Evolutionary conservation across 2,888 invertebrate genomes (phyloP).

Genomic region (Dysmachus trigonus): DNA sequence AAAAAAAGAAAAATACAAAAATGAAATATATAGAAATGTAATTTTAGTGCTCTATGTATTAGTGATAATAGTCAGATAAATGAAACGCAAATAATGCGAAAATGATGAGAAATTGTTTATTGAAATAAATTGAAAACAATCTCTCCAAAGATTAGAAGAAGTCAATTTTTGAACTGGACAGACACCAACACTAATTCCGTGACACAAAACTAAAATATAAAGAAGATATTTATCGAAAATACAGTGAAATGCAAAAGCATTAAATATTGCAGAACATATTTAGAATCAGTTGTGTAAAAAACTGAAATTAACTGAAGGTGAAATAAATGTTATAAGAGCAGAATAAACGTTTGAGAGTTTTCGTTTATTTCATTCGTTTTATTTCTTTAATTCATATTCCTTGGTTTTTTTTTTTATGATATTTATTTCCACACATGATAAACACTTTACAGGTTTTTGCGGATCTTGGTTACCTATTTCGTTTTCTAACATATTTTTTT

Average conservation of each 20-base stretch:
- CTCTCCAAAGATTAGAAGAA: neutral
- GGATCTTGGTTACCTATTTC: neutral
- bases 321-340: conserved; percentile 17
- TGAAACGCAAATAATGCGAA: neutral
- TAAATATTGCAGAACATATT: neutral
- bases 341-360: conserved; percentile 3
- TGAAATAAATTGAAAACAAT: neutral
- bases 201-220: neutral
- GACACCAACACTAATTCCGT: neutral
- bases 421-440: neutral
- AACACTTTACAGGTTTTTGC: neutral
- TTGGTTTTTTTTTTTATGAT: neutral
- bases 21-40: neutral
- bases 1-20: conserved; percentile 1
- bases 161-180: conserved; percentile 2
- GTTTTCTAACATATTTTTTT: neutral
- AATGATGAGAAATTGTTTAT: neutral
- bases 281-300: conserved; percentile 30
- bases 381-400: neutral
- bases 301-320: neutral
- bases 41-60: conserved; percentile 3
- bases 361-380: conserved; percentile 2
- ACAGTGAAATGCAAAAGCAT: neutral
- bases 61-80: neutral
- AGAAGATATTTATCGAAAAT: neutral